Conservation (phyloP, 1,140 invertebrate species). For the Neodiprion virginianus region DNA sequence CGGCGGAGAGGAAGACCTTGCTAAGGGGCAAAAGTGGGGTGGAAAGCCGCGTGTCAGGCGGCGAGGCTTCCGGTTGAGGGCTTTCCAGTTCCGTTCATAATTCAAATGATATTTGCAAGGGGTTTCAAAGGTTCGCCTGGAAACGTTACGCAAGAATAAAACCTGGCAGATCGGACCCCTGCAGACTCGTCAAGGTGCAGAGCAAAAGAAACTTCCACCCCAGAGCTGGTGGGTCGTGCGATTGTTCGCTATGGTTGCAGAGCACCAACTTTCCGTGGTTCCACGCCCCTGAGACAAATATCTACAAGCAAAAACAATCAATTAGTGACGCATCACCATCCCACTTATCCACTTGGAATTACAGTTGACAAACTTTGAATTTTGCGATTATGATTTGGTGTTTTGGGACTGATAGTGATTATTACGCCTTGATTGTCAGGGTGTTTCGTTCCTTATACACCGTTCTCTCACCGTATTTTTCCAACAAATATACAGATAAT, state of each 20-base stretch:
- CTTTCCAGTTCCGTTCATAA: background rate
- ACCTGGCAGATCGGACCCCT: too few species aligned
- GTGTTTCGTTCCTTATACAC: conserved; percentile 13
- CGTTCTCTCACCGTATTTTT: conserved; percentile 10
- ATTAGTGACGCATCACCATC: conserved; percentile 21
- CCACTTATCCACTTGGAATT: conserved; percentile 20
- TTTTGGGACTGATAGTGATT: conserved; percentile 28
- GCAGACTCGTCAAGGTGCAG: too few species aligned
- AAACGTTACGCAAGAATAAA: too few species aligned
- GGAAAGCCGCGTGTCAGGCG: too few species aligned
- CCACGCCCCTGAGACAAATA: too few species aligned
- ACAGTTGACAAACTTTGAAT: conserved; percentile 22
- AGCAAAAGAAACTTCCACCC: too few species aligned
- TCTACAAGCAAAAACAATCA: background rate
- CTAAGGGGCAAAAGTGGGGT: too few species aligned
- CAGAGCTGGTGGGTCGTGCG: too few species aligned
- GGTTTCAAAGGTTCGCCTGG: background rate
- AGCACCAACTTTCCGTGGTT: too few species aligned
- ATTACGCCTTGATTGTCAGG: conserved; percentile 30
- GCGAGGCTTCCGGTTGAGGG: background rate
- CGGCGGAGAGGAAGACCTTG: too few species aligned
- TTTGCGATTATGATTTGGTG: background rate
- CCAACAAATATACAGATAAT: too few species aligned
- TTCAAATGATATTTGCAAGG: background rate
- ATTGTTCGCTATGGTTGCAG: too few species aligned